Base-by-base conservation (phyloP, 2,113 vertebrate genomes). In the Lamprotornis superbus region DNA sequence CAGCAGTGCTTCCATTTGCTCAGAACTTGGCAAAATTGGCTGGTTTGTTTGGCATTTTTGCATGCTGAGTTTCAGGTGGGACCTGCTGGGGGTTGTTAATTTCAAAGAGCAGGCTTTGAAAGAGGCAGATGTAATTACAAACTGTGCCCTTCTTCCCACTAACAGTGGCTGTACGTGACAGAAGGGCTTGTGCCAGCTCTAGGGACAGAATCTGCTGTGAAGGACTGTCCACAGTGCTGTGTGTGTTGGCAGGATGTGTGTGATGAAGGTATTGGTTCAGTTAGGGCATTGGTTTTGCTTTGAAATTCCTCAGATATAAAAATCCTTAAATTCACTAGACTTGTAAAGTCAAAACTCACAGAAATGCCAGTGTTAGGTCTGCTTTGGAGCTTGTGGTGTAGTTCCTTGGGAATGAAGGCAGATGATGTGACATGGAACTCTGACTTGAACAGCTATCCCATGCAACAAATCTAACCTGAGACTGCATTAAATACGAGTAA, bases 401-500 rank as follows among this genome's bases (percentile, higher is more conserved):
- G 37, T 28, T 76, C n/a, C 70, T 61, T 60, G 61, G 40, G 60
- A 15, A 12, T 27, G 47, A 57, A 55, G 55, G n/a, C 61, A 61
- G 47, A 10, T 37, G 37, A n/a, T n/a, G 28, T 69, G 67, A 68
- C 1, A 6, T 31, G 33, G 73, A 67, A 11, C 49, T 74, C 40
- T 46, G 40, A 23, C 60, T 84, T 2, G 1, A n/a, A 33, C n/a
- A 67, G 25, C 50, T 61, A 3, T 69, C 20, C 31, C n/a, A 8
- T 49, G 35, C 14, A 23, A 37, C 0, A 2, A 20, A 33, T 67
- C 73, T 77, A 12, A 30, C 20, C 37, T 44, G 49, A 79, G 37
- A 13, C 39, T 56, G 7, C 8, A 8, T 55, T 47, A 71, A 39
- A 59, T 39, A 11, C 0, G 0, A 55, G 19, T 49, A 70, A 35